Conservation (phyloP, 2,113 vertebrate species). For the Todiramphus saurophagus region DNA sequence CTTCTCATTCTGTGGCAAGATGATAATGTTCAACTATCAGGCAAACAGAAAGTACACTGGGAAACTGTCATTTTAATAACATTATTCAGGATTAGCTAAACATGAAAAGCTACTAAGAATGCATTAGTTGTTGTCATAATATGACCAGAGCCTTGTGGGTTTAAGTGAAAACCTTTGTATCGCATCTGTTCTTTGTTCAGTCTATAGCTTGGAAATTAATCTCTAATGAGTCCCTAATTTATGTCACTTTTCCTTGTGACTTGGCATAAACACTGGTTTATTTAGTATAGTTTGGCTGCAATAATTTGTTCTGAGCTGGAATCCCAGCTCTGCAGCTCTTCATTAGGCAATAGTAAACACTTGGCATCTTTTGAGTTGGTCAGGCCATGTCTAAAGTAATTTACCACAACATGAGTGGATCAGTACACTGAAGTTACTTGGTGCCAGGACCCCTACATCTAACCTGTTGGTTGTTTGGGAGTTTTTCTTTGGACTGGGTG, state of each 20-base stretch:
- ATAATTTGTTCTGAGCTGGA: neutral
- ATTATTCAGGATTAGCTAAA: neutral
- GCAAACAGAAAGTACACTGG: neutral
- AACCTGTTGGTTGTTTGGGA: neutral
- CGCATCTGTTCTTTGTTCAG: neutral
- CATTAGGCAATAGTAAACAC: neutral
- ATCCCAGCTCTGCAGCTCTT: neutral
- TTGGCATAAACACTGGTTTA: neutral
- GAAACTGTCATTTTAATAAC: neutral
- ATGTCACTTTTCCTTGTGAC: neutral
- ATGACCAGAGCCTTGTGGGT: neutral
- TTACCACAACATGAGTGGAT: neutral
- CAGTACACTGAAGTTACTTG: neutral
- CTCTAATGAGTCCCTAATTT: neutral
- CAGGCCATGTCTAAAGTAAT: neutral
- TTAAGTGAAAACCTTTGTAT: neutral
- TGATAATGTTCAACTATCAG: neutral
- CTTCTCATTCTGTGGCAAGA: neutral
- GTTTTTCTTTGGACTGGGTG: neutral
- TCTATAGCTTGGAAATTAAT: neutral
- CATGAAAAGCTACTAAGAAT: neutral
- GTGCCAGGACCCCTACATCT: neutral
- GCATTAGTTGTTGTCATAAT: neutral
- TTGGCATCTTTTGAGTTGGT: neutral
- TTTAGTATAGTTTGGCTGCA: conserved; percentile 1